phyloP scores from a whole-genome alignment of 2,113 vertebrate genomes.

The Megaleporinus macrocephalus region DNA sequence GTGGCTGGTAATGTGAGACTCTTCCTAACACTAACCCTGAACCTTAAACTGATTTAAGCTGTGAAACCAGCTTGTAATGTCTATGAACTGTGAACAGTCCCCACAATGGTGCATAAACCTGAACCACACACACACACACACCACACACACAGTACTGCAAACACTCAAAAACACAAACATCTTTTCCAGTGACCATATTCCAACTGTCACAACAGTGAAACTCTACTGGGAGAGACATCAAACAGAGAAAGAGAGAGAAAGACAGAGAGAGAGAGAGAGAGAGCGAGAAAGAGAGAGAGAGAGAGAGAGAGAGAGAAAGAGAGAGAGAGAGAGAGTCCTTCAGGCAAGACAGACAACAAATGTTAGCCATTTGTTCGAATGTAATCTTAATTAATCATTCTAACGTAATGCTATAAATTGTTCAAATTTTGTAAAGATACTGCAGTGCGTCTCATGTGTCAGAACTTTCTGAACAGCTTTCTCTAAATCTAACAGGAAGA shows the following conservation, averaged over 20 bases:
- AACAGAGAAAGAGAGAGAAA: neutral
- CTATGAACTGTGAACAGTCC: no score
- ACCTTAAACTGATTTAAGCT: no score
- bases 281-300: neutral
- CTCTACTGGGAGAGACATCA: neutral
- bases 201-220: neutral
- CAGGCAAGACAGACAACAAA: neutral
- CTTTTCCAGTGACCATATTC: neutral
- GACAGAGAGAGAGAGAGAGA: neutral
- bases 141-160: neutral
- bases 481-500: slow-evolving; percentile 12
- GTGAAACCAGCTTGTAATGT: no score
- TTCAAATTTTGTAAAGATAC: neutral
- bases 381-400: neutral
- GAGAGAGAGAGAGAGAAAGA: no score
- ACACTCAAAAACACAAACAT: slow-evolving; percentile 2
- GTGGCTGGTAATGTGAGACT: no score
- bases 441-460: slow-evolving; percentile 17
- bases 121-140: slow-evolving; percentile 21
- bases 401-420: slow-evolving; percentile 10
- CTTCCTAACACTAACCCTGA: no score
- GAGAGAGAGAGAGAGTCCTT: neutral
- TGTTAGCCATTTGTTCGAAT: neutral
- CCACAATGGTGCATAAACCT: no score
- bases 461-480: slow-evolving; percentile 29